Conservation (phyloP, 2,113 vertebrate species). For the Clarias magur region DNA sequence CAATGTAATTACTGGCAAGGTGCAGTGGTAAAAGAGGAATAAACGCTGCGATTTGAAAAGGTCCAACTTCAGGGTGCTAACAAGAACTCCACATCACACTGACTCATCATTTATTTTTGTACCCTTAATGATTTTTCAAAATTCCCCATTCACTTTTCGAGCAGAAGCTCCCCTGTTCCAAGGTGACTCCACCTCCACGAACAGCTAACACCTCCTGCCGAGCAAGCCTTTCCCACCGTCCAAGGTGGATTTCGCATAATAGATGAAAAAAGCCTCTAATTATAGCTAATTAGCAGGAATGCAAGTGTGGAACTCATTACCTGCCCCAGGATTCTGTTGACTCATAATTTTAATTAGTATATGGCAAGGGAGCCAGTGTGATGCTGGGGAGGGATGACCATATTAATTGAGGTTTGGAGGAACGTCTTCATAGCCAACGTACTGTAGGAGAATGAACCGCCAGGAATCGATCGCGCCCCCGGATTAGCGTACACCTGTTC, state of each 20-base stretch:
- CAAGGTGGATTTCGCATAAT: constrained; percentile 49
- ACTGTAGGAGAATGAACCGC: neutral
- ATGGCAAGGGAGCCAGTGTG: constrained; percentile 25
- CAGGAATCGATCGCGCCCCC: neutral
- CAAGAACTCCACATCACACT: neutral
- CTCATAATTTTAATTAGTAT: constrained; percentile 52
- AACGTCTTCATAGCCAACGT: neutral
- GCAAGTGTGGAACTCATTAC: constrained; percentile 47
- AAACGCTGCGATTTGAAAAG: neutral
- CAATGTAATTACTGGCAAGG: neutral
- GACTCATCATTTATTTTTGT: neutral
- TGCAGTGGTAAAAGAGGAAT: neutral
- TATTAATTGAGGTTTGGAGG: constrained; percentile 32
- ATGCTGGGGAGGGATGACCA: constrained; percentile 34
- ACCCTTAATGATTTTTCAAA: neutral
- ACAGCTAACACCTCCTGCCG: constrained; percentile 39
- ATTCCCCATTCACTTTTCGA: constrained; percentile 38
- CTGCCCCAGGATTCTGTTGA: constrained; percentile 47
- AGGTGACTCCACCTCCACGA: constrained; percentile 57
- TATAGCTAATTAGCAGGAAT: constrained; percentile 47
- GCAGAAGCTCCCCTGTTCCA: constrained; percentile 43
- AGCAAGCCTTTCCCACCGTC: constrained; percentile 36
- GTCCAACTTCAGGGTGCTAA: neutral
- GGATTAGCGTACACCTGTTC: constrained; percentile 11
- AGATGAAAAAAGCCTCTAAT: constrained; percentile 51